phyloP scores from a whole-genome alignment of 1,140 invertebrate genomes.

The Cephus cinctus region DNA sequence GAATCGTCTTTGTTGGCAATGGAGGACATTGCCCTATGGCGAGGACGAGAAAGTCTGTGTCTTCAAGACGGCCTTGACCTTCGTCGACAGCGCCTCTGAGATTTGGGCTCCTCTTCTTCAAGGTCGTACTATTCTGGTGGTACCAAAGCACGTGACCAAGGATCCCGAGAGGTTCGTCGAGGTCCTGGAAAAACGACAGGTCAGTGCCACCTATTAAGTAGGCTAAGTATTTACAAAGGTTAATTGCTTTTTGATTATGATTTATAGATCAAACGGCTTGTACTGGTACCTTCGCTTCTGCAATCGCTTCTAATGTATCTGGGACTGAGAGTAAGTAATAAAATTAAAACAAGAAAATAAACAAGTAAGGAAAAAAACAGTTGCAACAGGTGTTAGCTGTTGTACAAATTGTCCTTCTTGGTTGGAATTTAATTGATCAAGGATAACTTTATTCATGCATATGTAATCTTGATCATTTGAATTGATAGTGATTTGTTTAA shows the following conservation, averaged over 20 bases:
- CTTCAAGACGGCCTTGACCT: slow-evolving; percentile 86
- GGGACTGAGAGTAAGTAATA: slow-evolving; percentile 34
- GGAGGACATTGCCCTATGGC: slow-evolving; percentile 71
- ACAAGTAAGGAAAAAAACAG: too few species aligned
- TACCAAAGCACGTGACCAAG: slow-evolving; percentile 69
- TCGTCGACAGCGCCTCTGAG: slow-evolving; percentile 84
- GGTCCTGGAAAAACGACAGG: slow-evolving; percentile 68
- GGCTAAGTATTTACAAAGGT: too few species aligned
- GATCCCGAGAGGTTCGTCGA: slow-evolving; percentile 72
- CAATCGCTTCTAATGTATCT: slow-evolving; percentile 74
- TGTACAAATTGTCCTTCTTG: too few species aligned
- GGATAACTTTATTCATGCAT: too few species aligned
- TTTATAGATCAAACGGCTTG: slow-evolving; percentile 70
- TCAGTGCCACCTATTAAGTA: too few species aligned
- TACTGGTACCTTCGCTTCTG: slow-evolving; percentile 80
- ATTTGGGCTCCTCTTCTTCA: slow-evolving; percentile 82
- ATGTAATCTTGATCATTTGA: too few species aligned
- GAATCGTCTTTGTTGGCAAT: slow-evolving; percentile 84
- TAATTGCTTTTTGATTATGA: slow-evolving; percentile 15
- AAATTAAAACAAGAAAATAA: slow-evolving; percentile 18
- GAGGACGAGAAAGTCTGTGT: slow-evolving; percentile 67
- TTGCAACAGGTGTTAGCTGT: too few species aligned
- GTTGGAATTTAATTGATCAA: too few species aligned
- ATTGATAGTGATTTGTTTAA: too few species aligned
- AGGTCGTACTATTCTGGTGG: slow-evolving; percentile 67